Percentiles rank a stretch among this genome's conserved stretches.
Conservation (phyloP, 2,888 invertebrate species). For the Cremastobaeus sp. region DNA sequence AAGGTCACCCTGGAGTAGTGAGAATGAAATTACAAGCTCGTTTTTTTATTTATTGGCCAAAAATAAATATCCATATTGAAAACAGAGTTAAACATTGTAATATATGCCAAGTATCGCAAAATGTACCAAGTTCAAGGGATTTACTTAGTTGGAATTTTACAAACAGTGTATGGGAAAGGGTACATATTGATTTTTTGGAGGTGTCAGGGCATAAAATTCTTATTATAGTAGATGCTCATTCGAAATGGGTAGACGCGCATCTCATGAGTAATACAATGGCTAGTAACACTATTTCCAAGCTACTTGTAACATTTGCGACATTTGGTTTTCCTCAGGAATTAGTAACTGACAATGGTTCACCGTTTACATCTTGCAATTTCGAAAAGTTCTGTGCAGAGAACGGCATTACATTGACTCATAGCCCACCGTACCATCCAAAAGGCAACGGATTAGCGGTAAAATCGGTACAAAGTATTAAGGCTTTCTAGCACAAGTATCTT, state of each 20-base stretch:
- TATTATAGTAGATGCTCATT: constrained; percentile 53
- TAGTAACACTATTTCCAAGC: too few species aligned
- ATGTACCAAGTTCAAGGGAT: constrained; percentile 2
- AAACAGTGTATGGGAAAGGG: constrained; percentile 69
- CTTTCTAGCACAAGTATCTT: too few species aligned
- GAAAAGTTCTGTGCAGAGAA: too few species aligned
- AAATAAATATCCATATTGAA: constrained; percentile 66
- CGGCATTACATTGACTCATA: too few species aligned
- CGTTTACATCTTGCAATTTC: too few species aligned
- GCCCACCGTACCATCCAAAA: too few species aligned
- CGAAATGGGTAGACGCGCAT: constrained; percentile 77
- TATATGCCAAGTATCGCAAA: constrained; percentile 28
- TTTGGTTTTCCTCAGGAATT: too few species aligned
- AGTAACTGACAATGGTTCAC: too few species aligned
- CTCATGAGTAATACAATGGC: too few species aligned
- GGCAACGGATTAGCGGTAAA: too few species aligned
- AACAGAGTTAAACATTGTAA: constrained; percentile 11
- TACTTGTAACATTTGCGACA: too few species aligned
- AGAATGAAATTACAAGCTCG: constrained; percentile 66
- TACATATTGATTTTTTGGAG: constrained; percentile 75
- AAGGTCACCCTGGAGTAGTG: constrained; percentile 64
- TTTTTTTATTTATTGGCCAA: constrained; percentile 57
- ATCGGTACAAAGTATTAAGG: too few species aligned
- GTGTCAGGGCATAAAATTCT: constrained; percentile 34
- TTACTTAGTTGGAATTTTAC: constrained; percentile 49